Evolutionary conservation across 2,113 vertebrate genomes (phyloP).

Genomic region (Pluvianellus socialis): DNA sequence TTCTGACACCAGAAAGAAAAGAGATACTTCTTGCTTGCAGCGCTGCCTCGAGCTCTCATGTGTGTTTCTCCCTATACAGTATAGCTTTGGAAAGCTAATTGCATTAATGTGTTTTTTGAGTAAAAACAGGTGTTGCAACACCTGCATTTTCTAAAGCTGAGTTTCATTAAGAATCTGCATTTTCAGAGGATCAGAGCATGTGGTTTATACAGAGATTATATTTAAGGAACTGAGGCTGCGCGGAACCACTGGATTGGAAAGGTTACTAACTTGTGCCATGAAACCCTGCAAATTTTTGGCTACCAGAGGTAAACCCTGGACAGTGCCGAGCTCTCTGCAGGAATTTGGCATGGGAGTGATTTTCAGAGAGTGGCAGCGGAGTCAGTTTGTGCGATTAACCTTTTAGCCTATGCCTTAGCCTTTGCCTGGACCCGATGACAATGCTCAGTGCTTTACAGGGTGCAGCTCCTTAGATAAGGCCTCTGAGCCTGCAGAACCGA

Average conservation of each 20-base stretch:
- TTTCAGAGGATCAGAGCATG: neutral
- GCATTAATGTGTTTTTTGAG: conserved; percentile 16
- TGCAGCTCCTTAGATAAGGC: neutral
- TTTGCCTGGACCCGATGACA: neutral
- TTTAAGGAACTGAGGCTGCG: neutral
- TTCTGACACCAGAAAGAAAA: conserved; percentile 64
- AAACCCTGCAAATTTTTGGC: neutral
- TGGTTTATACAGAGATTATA: neutral
- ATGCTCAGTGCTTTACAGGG: neutral
- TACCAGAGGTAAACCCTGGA: neutral
- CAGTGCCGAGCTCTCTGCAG: neutral
- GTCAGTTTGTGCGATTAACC: neutral
- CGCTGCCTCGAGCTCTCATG: neutral
- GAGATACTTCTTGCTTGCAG: conserved; percentile 50
- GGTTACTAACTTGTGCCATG: too few relatives aligned
- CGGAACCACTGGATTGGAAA: neutral
- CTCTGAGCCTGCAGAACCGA: neutral
- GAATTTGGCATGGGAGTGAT: neutral
- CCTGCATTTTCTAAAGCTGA: conserved; percentile 66
- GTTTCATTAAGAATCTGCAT: neutral
- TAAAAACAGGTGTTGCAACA: conserved; percentile 69
- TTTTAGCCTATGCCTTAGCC: neutral
- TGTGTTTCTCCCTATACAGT: neutral
- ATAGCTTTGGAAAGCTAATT: conserved; percentile 56
- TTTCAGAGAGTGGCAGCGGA: neutral